phyloP scores from a whole-genome alignment of 2,113 vertebrate species.

The Ochotona curzoniae region DNA sequence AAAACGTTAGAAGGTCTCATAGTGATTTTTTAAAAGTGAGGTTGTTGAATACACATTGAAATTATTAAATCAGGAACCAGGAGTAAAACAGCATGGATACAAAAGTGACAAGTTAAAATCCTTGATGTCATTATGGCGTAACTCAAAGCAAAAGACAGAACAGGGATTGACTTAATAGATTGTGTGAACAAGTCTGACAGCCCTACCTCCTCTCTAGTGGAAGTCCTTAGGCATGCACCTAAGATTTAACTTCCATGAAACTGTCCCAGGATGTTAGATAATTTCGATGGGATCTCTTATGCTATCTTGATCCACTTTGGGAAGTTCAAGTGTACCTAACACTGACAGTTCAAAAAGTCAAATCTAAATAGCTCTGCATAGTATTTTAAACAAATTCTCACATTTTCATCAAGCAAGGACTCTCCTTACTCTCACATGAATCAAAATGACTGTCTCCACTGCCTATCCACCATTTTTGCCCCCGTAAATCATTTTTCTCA shows the following conservation, averaged over 20 bases:
- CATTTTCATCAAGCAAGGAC: background rate
- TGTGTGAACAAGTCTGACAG: background rate
- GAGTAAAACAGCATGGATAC: background rate
- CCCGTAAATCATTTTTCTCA: background rate
- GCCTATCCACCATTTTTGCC: background rate
- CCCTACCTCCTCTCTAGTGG: background rate
- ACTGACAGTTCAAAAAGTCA: background rate
- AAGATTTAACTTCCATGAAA: background rate
- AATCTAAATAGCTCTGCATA: background rate
- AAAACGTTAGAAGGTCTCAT: slow-evolving; percentile 1
- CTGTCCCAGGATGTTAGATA: background rate
- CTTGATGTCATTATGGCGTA: background rate
- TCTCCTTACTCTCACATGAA: background rate
- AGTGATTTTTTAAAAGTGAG: background rate
- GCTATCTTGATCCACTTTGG: background rate
- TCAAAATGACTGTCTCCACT: background rate
- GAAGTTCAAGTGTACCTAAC: background rate
- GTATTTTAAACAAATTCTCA: background rate
- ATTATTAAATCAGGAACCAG: background rate
- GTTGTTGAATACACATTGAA: background rate
- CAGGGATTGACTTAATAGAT: no score
- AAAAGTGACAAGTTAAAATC: background rate
- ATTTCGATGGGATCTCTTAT: background rate
- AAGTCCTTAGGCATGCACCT: background rate
- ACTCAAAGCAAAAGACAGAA: background rate